Evolutionary conservation across 2,797 vertebrate species (phyloP), one percentile per base, ranked within the genome.

Genomic region (Cottoperca gobio): DNA sequence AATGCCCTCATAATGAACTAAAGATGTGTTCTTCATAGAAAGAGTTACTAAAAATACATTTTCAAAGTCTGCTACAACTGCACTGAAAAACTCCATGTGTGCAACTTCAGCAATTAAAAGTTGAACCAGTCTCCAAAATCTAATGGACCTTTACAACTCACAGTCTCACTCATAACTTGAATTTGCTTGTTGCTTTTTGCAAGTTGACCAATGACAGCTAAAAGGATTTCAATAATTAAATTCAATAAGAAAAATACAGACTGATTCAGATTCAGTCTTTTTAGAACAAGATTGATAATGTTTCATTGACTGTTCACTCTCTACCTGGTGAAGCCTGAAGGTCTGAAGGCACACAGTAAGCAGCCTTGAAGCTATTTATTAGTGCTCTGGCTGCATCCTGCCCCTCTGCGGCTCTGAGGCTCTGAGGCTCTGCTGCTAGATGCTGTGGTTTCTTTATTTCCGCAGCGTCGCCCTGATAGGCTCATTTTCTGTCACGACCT

Each of bases 401-500:
- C 37, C 11, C 31, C 26, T 37, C 50, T 2, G 40, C 31, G 49
- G 24, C n/a, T 31, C 24, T 6, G 9, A n/a, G n/a, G n/a, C n/a
- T n/a, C n/a, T 2, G 40, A 31, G 49, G 24, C n/a, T 31, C 24
- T 6, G 9, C 33, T 1, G 19, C 73, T 0, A 66, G 53, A 50
- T 8, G n/a, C 67, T 19, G 42, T 6, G n/a, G 26, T 28, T 49
- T 60, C 53, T 42, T 23, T 14, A 2, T 58, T 52, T 64, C 61
- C 68, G 45, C 31, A 1, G 24, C 3, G 26, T 65, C 42, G n/a
- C 19, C 53, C 57, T 48, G 23, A n/a, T n/a, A 8, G 78, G 73
- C 61, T 88, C 71, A 42, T 82, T 79, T 69, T 55, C 74, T 17
- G 58, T 48, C 55, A 64, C 24, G 62, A 76, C 65, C 70, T 75